A percentile compares a stretch with the other conserved stretches of the same genome.
phyloP scores from a whole-genome alignment of 2,797 vertebrate genomes.

The Poecilia wingei region DNA sequence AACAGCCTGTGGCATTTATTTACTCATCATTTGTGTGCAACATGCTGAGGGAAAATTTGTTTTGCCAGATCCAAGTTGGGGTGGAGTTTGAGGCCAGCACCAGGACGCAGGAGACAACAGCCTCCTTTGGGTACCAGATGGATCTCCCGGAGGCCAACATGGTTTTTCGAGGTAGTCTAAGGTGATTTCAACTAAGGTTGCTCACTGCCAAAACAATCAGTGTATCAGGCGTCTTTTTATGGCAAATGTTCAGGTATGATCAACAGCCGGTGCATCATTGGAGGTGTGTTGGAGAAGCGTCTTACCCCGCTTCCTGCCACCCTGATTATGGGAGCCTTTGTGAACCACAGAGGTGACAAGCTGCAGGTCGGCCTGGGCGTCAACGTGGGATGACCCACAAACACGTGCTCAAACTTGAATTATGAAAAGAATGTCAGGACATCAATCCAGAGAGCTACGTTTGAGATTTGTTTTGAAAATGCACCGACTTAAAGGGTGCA shows the following conservation, averaged over 20 bases:
- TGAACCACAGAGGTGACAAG: slow-evolving; percentile 93
- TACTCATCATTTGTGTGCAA: neutral
- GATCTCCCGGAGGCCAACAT: slow-evolving; percentile 91
- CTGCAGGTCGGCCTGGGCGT: slow-evolving; percentile 87
- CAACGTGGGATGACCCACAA: slow-evolving; percentile 74
- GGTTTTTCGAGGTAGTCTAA: slow-evolving; percentile 85
- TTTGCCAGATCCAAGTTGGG: slow-evolving; percentile 89
- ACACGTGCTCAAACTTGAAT: slow-evolving; percentile 11
- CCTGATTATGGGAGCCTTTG: slow-evolving; percentile 93
- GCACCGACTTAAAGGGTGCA: slow-evolving; percentile 10
- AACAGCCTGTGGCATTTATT: neutral
- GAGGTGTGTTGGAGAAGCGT: slow-evolving; percentile 92
- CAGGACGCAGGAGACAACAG: slow-evolving; percentile 93
- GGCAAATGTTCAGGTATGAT: slow-evolving; percentile 82
- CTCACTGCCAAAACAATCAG: neutral
- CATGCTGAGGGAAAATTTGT: slow-evolving; percentile 13
- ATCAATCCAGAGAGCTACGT: slow-evolving; percentile 37
- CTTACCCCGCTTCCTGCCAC: slow-evolving; percentile 90
- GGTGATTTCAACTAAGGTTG: neutral
- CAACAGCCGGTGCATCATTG: slow-evolving; percentile 95
- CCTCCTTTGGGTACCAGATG: slow-evolving; percentile 95
- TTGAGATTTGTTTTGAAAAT: neutral
- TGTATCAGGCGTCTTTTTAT: slow-evolving; percentile 8
- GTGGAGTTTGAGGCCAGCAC: slow-evolving; percentile 98
- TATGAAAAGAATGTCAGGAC: slow-evolving; percentile 19